Evolutionary conservation across 1,140 invertebrate species (phyloP), one percentile per base, ranked within the genome.

Genomic region (Drosophila athabasca): DNA sequence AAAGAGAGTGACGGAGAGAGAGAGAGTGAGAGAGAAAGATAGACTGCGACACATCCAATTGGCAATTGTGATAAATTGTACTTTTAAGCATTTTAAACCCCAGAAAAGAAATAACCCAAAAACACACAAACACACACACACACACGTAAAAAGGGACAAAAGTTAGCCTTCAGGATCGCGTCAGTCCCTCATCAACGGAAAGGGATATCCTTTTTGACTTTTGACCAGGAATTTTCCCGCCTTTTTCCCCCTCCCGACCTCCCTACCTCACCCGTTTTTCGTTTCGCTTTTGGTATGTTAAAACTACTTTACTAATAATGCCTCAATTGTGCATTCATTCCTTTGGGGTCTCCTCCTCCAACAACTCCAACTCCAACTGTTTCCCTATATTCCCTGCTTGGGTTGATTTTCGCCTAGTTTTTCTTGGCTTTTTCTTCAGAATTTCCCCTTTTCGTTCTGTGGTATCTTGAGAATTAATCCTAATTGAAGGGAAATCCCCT

Each of bases 291-390:
- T 46, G 57, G 46, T 74, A 81, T 77, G 73, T 62, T 39, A 84
- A 78, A 84, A 90, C 80, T 84, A 89, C 74, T 89, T 90, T 84
- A 78, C 85, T 89, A 89, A 85, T 89, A 89, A 89, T 89, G 80
- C 85, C 85, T 85, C 85, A 89, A 89, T 90, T 89, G 80, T 85
- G 64, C 62, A 50, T 4, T n/a, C 65, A 75, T 80, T 79, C 61
- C 65, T 75, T 55, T 15, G 46, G 64, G 57, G 44, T 19, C 17
- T 1, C 17, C 17, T 1, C 17, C 17, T 19, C 17, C 17, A 19
- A 19, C 17, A 49, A 22, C 19, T 29, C 22, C n/a, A n/a, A n/a
- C n/a, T n/a, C n/a, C n/a, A n/a, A n/a, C n/a, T 50, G 48, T 66
- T 73, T 65, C 61, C 45, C 41, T 62, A 11, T 35, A 0, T 39